Percentiles rank a stretch among this genome's conserved stretches.
Conservation (phyloP, 1,140 invertebrate genomes). For the Melipona quadrifasciata region DNA sequence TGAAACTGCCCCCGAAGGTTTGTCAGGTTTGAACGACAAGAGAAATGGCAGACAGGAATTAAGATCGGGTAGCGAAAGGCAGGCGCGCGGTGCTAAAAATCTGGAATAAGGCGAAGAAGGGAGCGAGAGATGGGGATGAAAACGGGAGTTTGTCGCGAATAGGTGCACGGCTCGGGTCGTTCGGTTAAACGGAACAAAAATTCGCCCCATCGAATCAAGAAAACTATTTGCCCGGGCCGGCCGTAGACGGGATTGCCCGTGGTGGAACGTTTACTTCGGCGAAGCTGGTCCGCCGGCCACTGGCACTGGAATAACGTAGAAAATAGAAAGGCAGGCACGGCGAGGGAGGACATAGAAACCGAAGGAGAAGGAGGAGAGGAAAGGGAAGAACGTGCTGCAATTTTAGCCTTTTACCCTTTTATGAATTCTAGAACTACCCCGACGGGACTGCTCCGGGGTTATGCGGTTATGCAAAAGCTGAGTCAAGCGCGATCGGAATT, state of each 20-base stretch:
- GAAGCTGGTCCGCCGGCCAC: background rate
- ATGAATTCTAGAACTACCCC: slow-evolving; percentile 64
- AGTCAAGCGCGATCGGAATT: slow-evolving; percentile 73
- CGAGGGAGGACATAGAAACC: background rate
- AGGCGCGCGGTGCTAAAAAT: background rate
- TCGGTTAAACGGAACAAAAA: slow-evolving; percentile 37
- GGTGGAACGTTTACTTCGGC: slow-evolving; percentile 32
- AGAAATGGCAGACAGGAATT: too few species aligned
- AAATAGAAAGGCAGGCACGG: background rate
- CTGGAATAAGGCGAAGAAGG: background rate
- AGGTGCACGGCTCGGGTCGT: background rate
- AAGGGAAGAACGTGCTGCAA: slow-evolving; percentile 38
- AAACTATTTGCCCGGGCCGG: slow-evolving; percentile 41
- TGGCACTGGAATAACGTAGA: slow-evolving; percentile 4
- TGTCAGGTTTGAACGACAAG: too few species aligned
- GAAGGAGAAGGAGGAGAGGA: background rate
- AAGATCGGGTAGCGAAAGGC: too few species aligned
- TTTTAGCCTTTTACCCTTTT: slow-evolving; percentile 64
- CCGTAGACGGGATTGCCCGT: slow-evolving; percentile 38
- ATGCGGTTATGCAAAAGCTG: slow-evolving; percentile 70
- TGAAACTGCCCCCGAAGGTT: too few species aligned
- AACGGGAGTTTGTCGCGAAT: background rate
- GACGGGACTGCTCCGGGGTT: slow-evolving; percentile 56
- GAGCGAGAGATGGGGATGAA: background rate
- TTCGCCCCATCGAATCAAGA: slow-evolving; percentile 38